These are phyloP conservation scores for Amblyteles armatorius DNA, from an alignment of 2,888 invertebrate species.

Conservation along the genomic window DNA sequence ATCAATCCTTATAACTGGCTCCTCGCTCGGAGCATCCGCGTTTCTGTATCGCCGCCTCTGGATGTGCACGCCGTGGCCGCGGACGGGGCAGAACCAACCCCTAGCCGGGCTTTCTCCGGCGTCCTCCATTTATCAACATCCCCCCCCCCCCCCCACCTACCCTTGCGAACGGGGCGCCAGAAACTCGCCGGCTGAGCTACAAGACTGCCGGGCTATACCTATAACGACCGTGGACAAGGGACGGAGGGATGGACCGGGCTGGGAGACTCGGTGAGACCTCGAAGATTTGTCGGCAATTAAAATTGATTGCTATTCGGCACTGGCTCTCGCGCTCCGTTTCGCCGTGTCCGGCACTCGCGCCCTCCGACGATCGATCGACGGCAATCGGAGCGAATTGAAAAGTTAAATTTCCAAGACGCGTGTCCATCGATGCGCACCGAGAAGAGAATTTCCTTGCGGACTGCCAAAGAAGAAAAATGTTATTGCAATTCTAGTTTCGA, in stretches of 20 bases:
- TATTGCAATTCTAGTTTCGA: too few relatives aligned
- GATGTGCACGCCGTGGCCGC: slow-evolving; percentile 21
- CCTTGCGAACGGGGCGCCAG: slow-evolving; percentile 44
- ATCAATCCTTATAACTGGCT: slow-evolving; percentile 74
- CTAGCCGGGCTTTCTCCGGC: slow-evolving; percentile 52
- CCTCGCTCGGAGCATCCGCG: slow-evolving; percentile 56
- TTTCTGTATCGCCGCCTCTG: slow-evolving; percentile 47
- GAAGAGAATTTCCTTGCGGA: too few relatives aligned
- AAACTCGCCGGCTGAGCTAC: slow-evolving; percentile 50
- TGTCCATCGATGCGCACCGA: too few relatives aligned
- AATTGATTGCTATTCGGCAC: slow-evolving; percentile 75
- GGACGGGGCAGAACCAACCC: slow-evolving; percentile 43
- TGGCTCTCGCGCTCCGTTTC: background rate
- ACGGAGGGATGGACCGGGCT: slow-evolving; percentile 25
- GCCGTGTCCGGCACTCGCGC: background rate
- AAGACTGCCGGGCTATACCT: slow-evolving; percentile 10
- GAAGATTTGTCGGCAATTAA: slow-evolving; percentile 78
- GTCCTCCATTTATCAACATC: slow-evolving; percentile 76
- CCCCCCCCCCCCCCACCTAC: background rate
- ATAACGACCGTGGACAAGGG: slow-evolving; percentile 16
- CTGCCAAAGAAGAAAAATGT: too few relatives aligned
- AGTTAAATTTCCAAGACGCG: slow-evolving; percentile 11
- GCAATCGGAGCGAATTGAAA: slow-evolving; percentile 16
- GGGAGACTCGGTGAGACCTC: slow-evolving; percentile 51
- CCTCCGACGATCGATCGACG: slow-evolving; percentile 46